Conservation (phyloP, 2,113 vertebrate genomes). For the Monopterus albus region DNA sequence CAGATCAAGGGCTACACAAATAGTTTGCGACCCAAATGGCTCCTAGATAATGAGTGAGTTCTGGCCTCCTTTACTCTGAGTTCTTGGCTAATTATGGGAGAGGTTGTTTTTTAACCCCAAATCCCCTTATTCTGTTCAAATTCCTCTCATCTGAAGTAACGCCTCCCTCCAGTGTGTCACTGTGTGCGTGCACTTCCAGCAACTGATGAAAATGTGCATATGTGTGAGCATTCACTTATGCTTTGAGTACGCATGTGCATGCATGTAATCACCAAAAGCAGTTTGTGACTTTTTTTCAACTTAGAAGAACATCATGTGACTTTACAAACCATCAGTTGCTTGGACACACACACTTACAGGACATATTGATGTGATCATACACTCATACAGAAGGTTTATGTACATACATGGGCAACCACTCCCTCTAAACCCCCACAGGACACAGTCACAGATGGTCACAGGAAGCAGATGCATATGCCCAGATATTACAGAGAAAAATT, state of each 20-base stretch:
- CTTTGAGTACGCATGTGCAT: background rate
- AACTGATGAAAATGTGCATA: constrained; percentile 44
- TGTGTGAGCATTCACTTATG: constrained; percentile 30
- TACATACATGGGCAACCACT: too few species aligned
- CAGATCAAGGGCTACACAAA: constrained; percentile 12
- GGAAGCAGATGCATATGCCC: constrained; percentile 6
- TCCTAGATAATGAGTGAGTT: constrained; percentile 37
- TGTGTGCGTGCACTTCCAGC: background rate
- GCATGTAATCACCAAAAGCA: constrained; percentile 26
- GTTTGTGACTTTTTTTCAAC: constrained; percentile 34
- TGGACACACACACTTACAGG: background rate
- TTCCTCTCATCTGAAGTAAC: constrained; percentile 22
- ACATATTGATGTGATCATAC: background rate
- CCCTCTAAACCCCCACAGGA: constrained; percentile 14
- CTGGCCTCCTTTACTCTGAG: background rate
- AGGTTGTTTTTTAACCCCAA: constrained; percentile 3
- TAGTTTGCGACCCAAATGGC: constrained; percentile 28
- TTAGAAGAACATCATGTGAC: constrained; percentile 53
- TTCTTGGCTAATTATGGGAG: constrained; percentile 18
- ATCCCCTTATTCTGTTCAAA: constrained; percentile 28
- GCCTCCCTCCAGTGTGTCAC: background rate
- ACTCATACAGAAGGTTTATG: background rate
- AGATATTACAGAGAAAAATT: constrained; percentile 28
- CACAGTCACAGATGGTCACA: constrained; percentile 35
- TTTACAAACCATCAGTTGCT: constrained; percentile 18